Evolutionary conservation across 2,797 vertebrate genomes (phyloP), one percentile per base, ranked within the genome.

Genomic region (Tolypeutes matacus): DNA sequence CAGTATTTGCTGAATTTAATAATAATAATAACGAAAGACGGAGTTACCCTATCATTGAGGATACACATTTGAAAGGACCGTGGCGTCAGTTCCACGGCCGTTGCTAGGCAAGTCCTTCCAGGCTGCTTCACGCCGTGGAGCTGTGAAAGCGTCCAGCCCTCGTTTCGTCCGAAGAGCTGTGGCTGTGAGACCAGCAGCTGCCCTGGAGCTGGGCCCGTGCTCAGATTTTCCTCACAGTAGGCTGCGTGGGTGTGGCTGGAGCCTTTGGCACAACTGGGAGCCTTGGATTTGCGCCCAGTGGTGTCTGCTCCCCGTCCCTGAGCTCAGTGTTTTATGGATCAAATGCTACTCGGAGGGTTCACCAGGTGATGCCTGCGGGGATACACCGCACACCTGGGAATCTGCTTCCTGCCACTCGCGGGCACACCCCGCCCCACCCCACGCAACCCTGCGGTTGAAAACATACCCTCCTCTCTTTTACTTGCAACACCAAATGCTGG

Each of bases 331-430:
- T 58, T 29, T 25, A 3, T 31, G 29, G 21, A 18, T n/a, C n/a
- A 31, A 21, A 49, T 14, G 42, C 39, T 64, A 25, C 73, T 49
- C 6, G 29, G 64, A 34, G 42, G 58, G 75, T 14, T 2, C n/a
- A 13, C 9, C 70, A 39, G 53, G 27, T 4, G 29, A 18, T 1
- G 0, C n/a, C 34, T 1, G 34, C 0, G 1, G 51, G 42, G 27
- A n/a, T 18, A 0, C 0, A 0, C 25, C 2, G 1, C 20, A 2
- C 3, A 34, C 64, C 76, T 3, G 25, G 13, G 80, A 46, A 27
- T 1, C 77, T 4, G 58, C 42, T 64, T 36, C 73, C 62, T 23
- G 67, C 5, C 62, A 0, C 27, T 15, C n/a, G 1, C 1, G 14
- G 1, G 46, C 12, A 53, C 42, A 2, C 2, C 29, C 34, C 36